A percentile compares a stretch with the other conserved stretches of the same genome.
phyloP scores from a whole-genome alignment of 1,140 invertebrate genomes.

The Habropoda laboriosa region DNA sequence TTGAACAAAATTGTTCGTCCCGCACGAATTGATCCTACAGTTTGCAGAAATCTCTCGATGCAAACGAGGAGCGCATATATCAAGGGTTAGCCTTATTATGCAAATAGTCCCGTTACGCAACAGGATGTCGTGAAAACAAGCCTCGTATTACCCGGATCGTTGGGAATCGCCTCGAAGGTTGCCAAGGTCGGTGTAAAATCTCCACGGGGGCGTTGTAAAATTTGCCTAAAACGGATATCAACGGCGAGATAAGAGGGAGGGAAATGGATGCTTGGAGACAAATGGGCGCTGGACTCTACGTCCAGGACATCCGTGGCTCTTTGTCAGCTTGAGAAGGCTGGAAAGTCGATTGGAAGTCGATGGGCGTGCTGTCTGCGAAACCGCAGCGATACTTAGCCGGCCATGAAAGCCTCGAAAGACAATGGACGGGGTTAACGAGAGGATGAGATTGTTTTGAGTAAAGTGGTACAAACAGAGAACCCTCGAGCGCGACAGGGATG shows the following conservation, averaged over 20 bases:
- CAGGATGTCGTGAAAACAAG: neutral
- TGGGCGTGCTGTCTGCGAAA: slow-evolving; percentile 18
- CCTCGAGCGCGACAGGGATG: neutral
- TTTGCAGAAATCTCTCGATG: too few relatives aligned
- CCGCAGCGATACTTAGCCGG: neutral
- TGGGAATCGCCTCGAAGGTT: neutral
- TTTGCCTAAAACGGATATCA: neutral
- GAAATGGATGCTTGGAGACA: neutral
- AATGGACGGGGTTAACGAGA: slow-evolving; percentile 20
- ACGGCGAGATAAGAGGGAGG: neutral
- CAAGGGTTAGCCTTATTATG: neutral
- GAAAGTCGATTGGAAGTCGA: slow-evolving; percentile 15
- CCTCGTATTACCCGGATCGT: neutral
- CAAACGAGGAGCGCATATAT: neutral
- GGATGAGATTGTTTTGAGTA: slow-evolving; percentile 37
- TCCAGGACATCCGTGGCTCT: neutral
- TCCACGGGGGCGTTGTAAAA: neutral
- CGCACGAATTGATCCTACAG: too few relatives aligned
- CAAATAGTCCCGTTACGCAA: neutral
- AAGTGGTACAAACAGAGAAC: slow-evolving; percentile 13
- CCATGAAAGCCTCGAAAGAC: slow-evolving; percentile 28
- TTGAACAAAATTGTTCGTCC: too few relatives aligned
- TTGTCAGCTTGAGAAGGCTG: neutral
- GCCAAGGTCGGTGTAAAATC: too few relatives aligned
- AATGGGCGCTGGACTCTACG: neutral